These are phyloP conservation scores for Camponotus fellah DNA, from an alignment of 2,888 invertebrate species.

Conservation along the genomic window DNA sequence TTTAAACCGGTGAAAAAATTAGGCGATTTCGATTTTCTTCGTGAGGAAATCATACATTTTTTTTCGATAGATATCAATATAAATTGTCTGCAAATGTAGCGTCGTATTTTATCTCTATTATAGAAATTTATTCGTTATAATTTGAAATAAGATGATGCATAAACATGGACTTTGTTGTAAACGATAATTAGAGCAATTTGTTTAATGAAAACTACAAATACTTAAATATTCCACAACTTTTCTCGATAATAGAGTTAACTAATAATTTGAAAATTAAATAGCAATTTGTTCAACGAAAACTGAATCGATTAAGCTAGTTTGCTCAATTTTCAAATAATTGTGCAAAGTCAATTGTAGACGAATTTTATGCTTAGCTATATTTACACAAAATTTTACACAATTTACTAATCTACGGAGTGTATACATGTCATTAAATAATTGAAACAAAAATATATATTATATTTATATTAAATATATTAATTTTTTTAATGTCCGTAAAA, in stretches of 20 bases:
- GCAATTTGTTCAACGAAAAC: neutral
- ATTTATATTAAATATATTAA: neutral
- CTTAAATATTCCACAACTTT: neutral
- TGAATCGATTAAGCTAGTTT: neutral
- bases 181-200: neutral
- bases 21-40: neutral
- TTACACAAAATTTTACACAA: slow-evolving; percentile 7
- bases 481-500: neutral
- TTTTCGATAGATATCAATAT: neutral
- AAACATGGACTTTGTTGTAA: neutral
- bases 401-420: neutral
- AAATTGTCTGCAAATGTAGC: neutral
- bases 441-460: neutral
- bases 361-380: neutral
- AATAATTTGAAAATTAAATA: slow-evolving; percentile 18
- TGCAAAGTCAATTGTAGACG: neutral
- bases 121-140: neutral
- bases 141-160: neutral
- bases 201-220: neutral
- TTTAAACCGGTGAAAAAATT: slow-evolving; percentile 8
- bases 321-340: neutral
- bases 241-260: neutral
- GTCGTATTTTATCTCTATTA: neutral
- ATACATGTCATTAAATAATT: too few species aligned
- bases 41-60: neutral